Evolutionary conservation across 2,888 invertebrate species (phyloP).

Genomic region (Cremastinae sp.): DNA sequence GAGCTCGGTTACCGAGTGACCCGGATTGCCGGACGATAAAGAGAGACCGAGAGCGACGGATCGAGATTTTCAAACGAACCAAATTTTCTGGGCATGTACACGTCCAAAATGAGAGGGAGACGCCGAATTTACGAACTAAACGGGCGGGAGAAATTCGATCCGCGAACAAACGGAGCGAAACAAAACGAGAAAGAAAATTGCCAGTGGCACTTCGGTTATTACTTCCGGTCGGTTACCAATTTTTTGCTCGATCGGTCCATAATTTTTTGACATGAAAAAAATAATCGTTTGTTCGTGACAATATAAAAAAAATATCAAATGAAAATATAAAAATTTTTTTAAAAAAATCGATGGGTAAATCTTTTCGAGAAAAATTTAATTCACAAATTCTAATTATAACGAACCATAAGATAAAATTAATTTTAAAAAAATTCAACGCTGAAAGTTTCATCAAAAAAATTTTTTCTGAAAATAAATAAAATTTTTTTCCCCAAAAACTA

Average conservation of each 20-base stretch:
- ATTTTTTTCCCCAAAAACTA: too few species aligned
- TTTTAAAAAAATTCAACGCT: too few species aligned
- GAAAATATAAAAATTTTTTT: too few species aligned
- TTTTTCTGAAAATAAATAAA: too few species aligned
- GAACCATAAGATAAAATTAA: too few species aligned
- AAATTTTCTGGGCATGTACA: constrained; percentile 34
- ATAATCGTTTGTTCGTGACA: background rate
- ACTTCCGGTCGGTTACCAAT: constrained; percentile 30
- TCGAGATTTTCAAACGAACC: constrained; percentile 50
- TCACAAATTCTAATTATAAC: too few species aligned
- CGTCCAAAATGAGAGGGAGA: constrained; percentile 43
- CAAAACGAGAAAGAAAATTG: background rate
- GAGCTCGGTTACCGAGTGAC: constrained; percentile 62
- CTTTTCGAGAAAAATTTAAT: too few species aligned
- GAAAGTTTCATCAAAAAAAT: too few species aligned
- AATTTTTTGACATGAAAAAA: background rate
- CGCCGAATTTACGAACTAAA: constrained; percentile 14
- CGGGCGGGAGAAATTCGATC: constrained; percentile 5
- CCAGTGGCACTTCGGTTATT: constrained; percentile 13
- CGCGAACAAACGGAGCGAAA: background rate
- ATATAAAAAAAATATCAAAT: too few species aligned
- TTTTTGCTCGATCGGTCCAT: constrained; percentile 15
- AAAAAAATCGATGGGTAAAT: too few species aligned
- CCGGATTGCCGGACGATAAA: constrained; percentile 58
- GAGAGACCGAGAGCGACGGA: background rate